Percentiles rank a stretch among this genome's conserved stretches.
phyloP scores from a whole-genome alignment of 2,797 vertebrate species.

The Tragelaphus oryx region DNA sequence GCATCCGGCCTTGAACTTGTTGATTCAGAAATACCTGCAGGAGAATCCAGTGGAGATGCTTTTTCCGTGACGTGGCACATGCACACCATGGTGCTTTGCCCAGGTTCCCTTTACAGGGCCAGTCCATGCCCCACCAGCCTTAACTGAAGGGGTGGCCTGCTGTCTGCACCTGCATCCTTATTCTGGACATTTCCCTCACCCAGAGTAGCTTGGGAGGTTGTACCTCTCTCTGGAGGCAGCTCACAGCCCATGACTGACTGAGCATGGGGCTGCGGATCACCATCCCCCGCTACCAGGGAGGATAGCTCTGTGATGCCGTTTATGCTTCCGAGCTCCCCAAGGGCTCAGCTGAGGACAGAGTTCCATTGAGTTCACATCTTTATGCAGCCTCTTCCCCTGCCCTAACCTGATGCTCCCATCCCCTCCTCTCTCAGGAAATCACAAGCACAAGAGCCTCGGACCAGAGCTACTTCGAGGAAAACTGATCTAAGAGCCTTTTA shows the following conservation, averaged over 20 bases:
- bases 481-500: background rate
- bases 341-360: background rate
- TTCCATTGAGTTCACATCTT: background rate
- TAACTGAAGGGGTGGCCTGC: too few relatives aligned
- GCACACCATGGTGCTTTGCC: too few relatives aligned
- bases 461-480: background rate
- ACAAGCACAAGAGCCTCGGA: background rate
- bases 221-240: background rate
- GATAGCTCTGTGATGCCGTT: background rate
- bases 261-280: background rate
- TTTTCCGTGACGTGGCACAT: fast-evolving
- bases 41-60: background rate
- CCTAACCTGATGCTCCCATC: background rate
- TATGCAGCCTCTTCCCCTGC: background rate
- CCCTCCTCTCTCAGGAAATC: background rate
- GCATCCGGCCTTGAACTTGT: background rate
- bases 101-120: background rate
- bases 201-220: background rate
- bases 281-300: background rate
- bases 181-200: background rate
- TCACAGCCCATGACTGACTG: background rate
- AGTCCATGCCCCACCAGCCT: background rate
- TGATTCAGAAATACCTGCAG: background rate
- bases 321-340: background rate
- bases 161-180: background rate